Evolutionary conservation across 1,140 invertebrate genomes (phyloP), one percentile per base, ranked within the genome.

Genomic region (Caenorhabditis tropicalis): DNA sequence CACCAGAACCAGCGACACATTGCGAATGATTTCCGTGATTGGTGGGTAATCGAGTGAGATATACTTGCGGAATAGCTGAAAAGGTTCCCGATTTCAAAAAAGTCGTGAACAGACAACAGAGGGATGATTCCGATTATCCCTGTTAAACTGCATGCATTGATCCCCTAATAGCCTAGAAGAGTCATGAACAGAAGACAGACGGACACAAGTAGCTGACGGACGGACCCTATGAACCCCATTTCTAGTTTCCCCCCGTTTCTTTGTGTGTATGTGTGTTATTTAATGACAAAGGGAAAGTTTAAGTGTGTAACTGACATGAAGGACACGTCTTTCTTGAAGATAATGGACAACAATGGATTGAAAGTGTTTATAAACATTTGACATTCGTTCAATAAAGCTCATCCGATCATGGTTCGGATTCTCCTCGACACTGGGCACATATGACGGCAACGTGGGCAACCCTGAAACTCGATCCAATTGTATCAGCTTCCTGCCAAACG

Each of bases 311-410:
- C 65, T 43, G 33, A 74, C 65, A 74, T 74, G 27, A 43, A 74
- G 65, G n/a, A 74, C 65, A 21, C 29, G 33, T 74, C 33, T 74
- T 9, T 74, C 65, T 46, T 74, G 65, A 12, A 74, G 65, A 74
- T 74, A 74, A 43, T 74, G 65, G 65, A 74, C 65, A 74, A 74
- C 65, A 74, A 74, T 43, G 65, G 65, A 74, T 74, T 74, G 65
- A n/a, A 74, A 74, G 33, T 33, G 43, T 74, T 74, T 74, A 74
- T 74, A 74, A 19, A 21, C 36, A 43, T 74, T 74, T 21, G 65
- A 43, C 65, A 74, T 74, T 24, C 65, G 33, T 10, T 74, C 65
- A 39, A 74, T 24, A 24, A 74, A 74, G 65, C 21, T 74, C 65
- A 74, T 74, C 19, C 65, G 65, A 43, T 74, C 65, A 21, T 74